These are phyloP conservation scores for Nasonia giraulti DNA, from an alignment of 1,140 invertebrate genomes.

Conservation along the genomic window DNA sequence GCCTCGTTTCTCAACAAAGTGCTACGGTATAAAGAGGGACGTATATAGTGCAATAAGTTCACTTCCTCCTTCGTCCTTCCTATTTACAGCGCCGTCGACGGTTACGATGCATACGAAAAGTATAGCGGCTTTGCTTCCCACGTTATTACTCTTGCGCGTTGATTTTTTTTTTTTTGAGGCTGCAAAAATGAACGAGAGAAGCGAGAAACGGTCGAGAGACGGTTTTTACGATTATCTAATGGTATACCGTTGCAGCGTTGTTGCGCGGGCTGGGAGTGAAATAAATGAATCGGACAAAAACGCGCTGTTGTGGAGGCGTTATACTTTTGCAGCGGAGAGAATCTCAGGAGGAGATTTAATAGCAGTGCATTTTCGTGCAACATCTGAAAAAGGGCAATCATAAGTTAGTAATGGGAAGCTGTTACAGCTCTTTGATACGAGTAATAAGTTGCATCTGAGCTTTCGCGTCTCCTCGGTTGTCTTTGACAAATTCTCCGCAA, in stretches of 20 bases:
- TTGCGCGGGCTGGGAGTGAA: background rate
- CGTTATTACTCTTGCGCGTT: background rate
- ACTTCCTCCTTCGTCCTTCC: constrained; percentile 2
- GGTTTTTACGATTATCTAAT: background rate
- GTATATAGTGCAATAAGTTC: constrained; percentile 1
- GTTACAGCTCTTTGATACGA: too few species aligned
- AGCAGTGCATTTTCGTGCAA: too few species aligned
- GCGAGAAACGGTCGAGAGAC: background rate
- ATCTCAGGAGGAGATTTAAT: background rate
- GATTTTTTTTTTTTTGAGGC: background rate
- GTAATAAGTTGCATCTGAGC: too few species aligned
- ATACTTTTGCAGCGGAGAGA: background rate
- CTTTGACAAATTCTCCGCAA: too few species aligned
- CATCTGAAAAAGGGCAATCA: too few species aligned
- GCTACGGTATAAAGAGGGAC: background rate
- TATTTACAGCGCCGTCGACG: background rate
- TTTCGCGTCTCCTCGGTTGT: too few species aligned
- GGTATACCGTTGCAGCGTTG: background rate
- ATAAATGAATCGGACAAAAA: background rate
- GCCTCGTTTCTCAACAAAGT: background rate
- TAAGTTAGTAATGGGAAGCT: too few species aligned
- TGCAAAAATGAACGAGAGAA: background rate
- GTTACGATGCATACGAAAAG: background rate
- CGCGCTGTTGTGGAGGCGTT: background rate
- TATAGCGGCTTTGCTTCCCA: background rate